These are phyloP conservation scores for Propithecus deckenii DNA, from an alignment of 2,797 vertebrate species.

Conservation along the genomic window DNA sequence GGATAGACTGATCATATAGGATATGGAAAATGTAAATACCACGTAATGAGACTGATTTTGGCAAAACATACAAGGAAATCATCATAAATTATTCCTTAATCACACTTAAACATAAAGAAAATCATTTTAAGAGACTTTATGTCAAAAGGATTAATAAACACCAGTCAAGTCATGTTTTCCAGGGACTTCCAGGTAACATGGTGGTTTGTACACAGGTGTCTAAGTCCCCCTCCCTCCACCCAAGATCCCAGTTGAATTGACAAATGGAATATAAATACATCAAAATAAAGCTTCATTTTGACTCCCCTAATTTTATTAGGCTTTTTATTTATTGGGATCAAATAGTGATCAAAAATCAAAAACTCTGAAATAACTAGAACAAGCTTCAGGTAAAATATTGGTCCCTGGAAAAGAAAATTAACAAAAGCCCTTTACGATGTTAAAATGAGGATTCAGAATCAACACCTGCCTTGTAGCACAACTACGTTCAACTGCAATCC, in stretches of 20 bases:
- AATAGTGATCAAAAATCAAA: neutral
- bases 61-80: conserved; percentile 40
- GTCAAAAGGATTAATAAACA: conserved; percentile 49
- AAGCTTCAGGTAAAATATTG: neutral
- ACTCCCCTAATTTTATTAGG: neutral
- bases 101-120: conserved; percentile 39
- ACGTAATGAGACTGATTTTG: conserved; percentile 56
- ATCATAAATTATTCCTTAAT: conserved; percentile 61
- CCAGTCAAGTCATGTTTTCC: conserved; percentile 11
- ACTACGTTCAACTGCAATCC: neutral
- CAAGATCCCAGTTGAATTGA: neutral
- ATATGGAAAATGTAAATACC: conserved; percentile 54
- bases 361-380: conserved; percentile 3
- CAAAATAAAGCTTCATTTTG: neutral
- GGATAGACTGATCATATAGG: conserved; percentile 30
- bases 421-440: neutral
- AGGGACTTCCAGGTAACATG: neutral
- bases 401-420: neutral
- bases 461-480: neutral
- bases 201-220: neutral
- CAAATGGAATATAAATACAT: conserved; percentile 20
- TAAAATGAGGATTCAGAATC: neutral
- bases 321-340: neutral
- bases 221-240: neutral
- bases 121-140: conserved; percentile 52